A percentile compares a stretch with the other conserved stretches of the same genome.
These are phyloP conservation scores for Marisa cornuarietis DNA, from an alignment of 1,140 invertebrate genomes.

Conservation along the genomic window DNA sequence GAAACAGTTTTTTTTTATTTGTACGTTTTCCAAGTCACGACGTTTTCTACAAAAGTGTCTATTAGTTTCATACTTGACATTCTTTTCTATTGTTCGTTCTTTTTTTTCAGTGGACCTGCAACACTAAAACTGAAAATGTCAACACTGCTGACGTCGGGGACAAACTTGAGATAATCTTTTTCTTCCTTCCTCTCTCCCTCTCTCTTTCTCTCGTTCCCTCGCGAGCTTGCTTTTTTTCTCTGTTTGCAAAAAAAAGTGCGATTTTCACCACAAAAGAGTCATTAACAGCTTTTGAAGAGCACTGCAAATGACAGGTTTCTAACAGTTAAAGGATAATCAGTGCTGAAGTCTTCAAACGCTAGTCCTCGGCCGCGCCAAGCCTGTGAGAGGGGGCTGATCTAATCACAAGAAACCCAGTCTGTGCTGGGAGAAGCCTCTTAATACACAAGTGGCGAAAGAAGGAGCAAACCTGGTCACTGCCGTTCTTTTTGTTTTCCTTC, in stretches of 20 bases:
- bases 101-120: no score
- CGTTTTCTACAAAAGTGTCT: no score
- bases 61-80: no score
- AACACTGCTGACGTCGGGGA: no score
- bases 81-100: no score
- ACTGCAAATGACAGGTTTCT: constrained; percentile 7
- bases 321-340: constrained; percentile 15
- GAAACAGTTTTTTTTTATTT: no score
- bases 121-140: no score
- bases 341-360: constrained; percentile 13
- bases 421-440: background rate
- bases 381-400: constrained; percentile 6
- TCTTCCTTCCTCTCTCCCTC: background rate
- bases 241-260: background rate
- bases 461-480: background rate
- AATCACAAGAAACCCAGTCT: constrained; percentile 1
- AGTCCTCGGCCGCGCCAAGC: background rate
- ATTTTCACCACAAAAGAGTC: background rate
- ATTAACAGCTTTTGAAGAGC: constrained; percentile 7
- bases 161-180: no score
- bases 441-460: background rate
- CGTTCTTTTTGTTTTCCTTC: background rate
- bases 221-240: background rate
- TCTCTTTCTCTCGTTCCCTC: background rate
- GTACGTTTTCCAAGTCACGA: no score